Base-by-base conservation (phyloP, 2,888 invertebrate genomes). In the Scaptomyza polygonia region DNA sequence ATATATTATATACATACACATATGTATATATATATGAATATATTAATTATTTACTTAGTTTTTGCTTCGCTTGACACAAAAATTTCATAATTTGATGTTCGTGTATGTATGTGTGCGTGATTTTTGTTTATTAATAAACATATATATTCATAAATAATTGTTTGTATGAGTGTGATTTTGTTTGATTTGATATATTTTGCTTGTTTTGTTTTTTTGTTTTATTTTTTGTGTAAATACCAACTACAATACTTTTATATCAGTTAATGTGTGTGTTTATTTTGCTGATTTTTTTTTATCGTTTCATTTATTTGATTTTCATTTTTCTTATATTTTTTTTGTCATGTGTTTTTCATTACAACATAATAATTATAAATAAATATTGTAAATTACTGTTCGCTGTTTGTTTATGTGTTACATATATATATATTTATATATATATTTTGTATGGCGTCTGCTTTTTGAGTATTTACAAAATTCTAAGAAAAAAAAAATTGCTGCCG, bases 221-320 rank as follows among this genome's bases (percentile, higher is more conserved):
- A 21, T 21, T 21, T 21, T 2, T 21, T 21, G 49, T 61, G 55
- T 68, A 73, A 81, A 78, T 85, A 87, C 66, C 81, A 87, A 81
- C 81, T 81, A 81, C 81, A 81, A 81, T 81, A 87, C 87, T 87
- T 87, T 81, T 72, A 70, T 85, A 77, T 84, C 87, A 84, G 87
- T 84, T 81, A 74, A 72, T 77, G 57, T 72, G 49, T 63, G 53
- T 32, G n/a, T 16, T 47, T 69, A 14, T 34, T 54, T 53, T 34
- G 56, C 52, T 25, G 36, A 36, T 30, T 44, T n/a, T 57, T 62
- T 57, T n/a, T 21, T 52, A 58, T 70, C 47, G 29, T 51, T 59
- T 58, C 11, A 3, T 47, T 30, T 56, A 42, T 56, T 48, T 16
- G 8, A 14, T 3, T 36, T 36, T 36, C 11, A 25, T 25, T 5